Percentiles rank a stretch among this genome's conserved stretches.
phyloP scores from a whole-genome alignment of 2,888 invertebrate genomes.

The Lissocephala sabroskyi region DNA sequence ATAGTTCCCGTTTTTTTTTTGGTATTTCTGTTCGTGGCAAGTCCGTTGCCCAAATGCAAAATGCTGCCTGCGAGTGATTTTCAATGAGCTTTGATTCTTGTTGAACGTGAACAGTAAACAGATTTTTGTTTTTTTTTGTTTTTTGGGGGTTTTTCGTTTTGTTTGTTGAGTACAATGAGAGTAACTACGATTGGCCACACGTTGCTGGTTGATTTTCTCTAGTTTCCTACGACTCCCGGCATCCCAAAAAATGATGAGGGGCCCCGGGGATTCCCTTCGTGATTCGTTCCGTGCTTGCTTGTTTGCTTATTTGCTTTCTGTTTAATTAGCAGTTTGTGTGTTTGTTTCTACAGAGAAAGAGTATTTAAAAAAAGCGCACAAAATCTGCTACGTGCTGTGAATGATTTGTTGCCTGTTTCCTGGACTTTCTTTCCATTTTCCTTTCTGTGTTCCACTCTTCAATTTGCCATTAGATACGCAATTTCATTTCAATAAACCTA shows the following conservation, averaged over 20 bases:
- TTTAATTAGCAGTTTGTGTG: constrained; percentile 7
- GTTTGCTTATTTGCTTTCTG: constrained; percentile 15
- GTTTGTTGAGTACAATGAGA: too few relatives aligned
- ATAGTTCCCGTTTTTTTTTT: constrained; percentile 35
- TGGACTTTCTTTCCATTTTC: constrained; percentile 14
- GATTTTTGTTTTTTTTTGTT: constrained; percentile 15
- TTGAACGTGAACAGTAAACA: too few relatives aligned
- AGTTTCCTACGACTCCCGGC: not conserved
- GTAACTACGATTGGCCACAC: not conserved
- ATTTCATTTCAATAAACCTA: too few relatives aligned
- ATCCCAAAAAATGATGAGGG: too few relatives aligned
- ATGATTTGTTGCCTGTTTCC: constrained; percentile 14
- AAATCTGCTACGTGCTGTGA: constrained; percentile 12
- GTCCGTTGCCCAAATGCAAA: constrained; percentile 29
- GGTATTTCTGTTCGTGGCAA: constrained; percentile 24
- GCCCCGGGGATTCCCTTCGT: too few relatives aligned
- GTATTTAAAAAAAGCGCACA: constrained; percentile 27
- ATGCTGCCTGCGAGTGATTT: too few relatives aligned
- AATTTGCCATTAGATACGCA: too few relatives aligned
- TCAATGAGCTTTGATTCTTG: too few relatives aligned
- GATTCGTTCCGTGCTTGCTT: too few relatives aligned
- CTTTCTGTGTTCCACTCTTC: constrained; percentile 14
- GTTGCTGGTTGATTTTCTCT: not conserved
- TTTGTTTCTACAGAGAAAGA: constrained; percentile 11
- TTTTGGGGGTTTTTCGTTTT: constrained; percentile 10